Evolutionary conservation across 2,113 vertebrate species (phyloP).

Genomic region (Phycodurus eques): DNA sequence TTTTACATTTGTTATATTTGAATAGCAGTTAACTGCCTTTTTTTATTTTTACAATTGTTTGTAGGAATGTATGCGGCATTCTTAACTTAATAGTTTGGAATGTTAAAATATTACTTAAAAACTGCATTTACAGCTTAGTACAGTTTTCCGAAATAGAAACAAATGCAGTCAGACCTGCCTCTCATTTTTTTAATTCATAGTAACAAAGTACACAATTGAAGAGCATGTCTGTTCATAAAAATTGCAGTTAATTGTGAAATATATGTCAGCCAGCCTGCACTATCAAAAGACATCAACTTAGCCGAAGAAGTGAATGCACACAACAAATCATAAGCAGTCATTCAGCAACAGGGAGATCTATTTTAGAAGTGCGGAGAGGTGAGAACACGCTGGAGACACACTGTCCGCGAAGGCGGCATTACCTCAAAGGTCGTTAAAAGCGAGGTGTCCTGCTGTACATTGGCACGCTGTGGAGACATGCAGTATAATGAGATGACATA

Average conservation of each 20-base stretch:
- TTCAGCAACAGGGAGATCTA: conserved; percentile 29
- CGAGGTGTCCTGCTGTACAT: neutral
- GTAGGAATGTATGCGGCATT: neutral
- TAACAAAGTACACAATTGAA: neutral
- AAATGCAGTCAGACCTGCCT: too few relatives aligned
- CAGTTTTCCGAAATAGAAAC: too few relatives aligned
- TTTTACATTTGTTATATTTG: neutral
- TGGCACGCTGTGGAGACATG: neutral
- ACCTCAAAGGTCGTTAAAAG: conserved; percentile 9
- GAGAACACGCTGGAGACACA: neutral
- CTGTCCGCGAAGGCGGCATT: neutral
- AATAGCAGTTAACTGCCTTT: neutral
- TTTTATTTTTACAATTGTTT: neutral
- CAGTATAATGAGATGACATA: conserved; percentile 9
- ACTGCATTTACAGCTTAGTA: too few relatives aligned
- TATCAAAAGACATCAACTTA: conserved; percentile 43
- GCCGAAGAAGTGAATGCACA: conserved; percentile 22
- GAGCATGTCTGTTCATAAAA: conserved; percentile 2
- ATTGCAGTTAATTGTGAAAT: neutral
- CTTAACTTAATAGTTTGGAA: neutral
- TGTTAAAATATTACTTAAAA: too few relatives aligned
- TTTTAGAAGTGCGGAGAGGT: neutral
- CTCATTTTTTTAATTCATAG: too few relatives aligned
- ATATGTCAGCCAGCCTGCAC: neutral
- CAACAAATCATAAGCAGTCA: conserved; percentile 34